Percentiles rank a stretch among this genome's conserved stretches.
These are phyloP conservation scores for Saturnia pavonia DNA, from an alignment of 2,888 invertebrate species.

Conservation along the genomic window DNA sequence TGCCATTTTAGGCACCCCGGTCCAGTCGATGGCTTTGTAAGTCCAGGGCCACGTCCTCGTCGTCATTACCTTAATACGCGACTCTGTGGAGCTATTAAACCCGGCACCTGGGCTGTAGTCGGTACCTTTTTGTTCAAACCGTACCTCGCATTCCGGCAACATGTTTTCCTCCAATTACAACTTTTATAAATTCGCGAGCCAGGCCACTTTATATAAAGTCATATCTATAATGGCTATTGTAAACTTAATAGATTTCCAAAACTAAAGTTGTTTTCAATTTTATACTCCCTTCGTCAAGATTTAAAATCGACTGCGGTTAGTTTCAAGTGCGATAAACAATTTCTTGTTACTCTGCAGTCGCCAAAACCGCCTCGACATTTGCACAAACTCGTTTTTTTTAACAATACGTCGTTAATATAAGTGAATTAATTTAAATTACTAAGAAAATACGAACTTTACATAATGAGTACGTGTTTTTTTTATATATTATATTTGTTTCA, in stretches of 20 bases:
- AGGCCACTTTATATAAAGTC: slow-evolving; percentile 46
- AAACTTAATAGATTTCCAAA: slow-evolving; percentile 33
- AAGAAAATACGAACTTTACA: slow-evolving; percentile 72
- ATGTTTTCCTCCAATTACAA: slow-evolving; percentile 64
- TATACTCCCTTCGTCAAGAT: not conserved
- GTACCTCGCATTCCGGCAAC: slow-evolving; percentile 55
- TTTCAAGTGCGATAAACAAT: slow-evolving; percentile 38
- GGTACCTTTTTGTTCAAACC: slow-evolving; percentile 54
- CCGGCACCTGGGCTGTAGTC: slow-evolving; percentile 59
- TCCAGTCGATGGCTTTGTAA: slow-evolving; percentile 35
- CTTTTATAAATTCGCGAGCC: slow-evolving; percentile 63
- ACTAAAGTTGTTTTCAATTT: slow-evolving; percentile 11
- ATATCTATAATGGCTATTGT: slow-evolving; percentile 62
- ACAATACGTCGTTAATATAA: slow-evolving; percentile 64
- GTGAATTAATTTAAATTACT: slow-evolving; percentile 77
- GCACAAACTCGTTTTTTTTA: slow-evolving; percentile 56
- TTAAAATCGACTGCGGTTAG: slow-evolving; percentile 17
- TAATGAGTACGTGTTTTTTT: slow-evolving; percentile 40
- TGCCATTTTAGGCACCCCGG: slow-evolving; percentile 48
- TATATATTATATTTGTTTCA: not conserved
- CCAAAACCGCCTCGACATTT: slow-evolving; percentile 62
- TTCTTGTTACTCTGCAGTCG: slow-evolving; percentile 62
- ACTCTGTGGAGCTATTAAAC: slow-evolving; percentile 67
- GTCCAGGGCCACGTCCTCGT: slow-evolving; percentile 36
- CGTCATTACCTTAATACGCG: slow-evolving; percentile 67